Base-by-base conservation (phyloP, 1,140 invertebrate species). In the Drosophila auraria region DNA sequence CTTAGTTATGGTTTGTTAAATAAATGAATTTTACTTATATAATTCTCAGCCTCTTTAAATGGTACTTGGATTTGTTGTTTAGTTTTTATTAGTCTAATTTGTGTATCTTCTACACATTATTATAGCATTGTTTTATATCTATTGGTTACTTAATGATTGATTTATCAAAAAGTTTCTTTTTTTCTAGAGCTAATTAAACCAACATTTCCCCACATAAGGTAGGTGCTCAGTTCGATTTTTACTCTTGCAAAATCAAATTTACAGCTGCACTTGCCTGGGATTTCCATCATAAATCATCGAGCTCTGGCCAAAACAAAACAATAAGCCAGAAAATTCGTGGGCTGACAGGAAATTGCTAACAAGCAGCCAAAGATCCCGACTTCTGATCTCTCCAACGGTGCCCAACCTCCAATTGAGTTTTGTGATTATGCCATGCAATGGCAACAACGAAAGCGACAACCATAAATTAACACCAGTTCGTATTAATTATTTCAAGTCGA, bases 291-390 rank as follows among this genome's bases (percentile, higher is more conserved):
- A 74, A 75, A 63, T 74, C 50, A 74, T 56, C 51, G 15, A 23
- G 47, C 42, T 42, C 40, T 17, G 17, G 33, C 23, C 25, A 47
- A 49, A 42, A 38, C 36, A 20, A 57, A 56, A 75, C 71, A 75
- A 75, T 75, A 33, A 36, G 44, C 50, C 23, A 38, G 56, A 51
- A 66, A 61, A 73, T 74, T 75, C 72, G 72, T 75, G 72, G 72
- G 72, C 51, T 64, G 72, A 44, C 72, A 75, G 72, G 72, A 75
- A 75, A 75, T 75, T 64, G 72, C 72, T 75, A 75, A 75, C 72
- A 64, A 75, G 72, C 59, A 56, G 33, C 59, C 59, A 63, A 25
- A 63, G 71, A 73, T 74, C 71, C 58, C 72, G 72, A 75, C 72
- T 75, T 75, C 42, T 75, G 72, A 75, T 75, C 71, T 47, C 61